Conservation (phyloP, 2,888 invertebrate species). For the Phyllotreta cruciferae region DNA sequence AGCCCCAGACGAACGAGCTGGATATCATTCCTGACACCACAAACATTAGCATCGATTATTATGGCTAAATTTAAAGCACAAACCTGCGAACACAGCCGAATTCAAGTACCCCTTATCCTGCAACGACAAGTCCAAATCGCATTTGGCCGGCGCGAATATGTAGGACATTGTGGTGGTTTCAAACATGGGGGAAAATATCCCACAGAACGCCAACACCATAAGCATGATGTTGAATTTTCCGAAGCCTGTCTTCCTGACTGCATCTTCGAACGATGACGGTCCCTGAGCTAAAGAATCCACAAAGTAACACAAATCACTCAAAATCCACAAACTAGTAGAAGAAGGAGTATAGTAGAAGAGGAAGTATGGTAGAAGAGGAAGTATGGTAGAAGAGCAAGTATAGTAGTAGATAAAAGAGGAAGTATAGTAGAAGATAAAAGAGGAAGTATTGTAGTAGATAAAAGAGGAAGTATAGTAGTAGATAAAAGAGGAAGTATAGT, state of each 20-base stretch:
- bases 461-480: no score
- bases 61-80: slow-evolving; percentile 15
- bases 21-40: slow-evolving; percentile 7
- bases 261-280: slow-evolving; percentile 71
- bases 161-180: slow-evolving; percentile 77
- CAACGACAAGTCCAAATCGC: slow-evolving; percentile 72
- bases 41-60: background rate
- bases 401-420: no score
- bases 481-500: no score
- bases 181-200: slow-evolving; percentile 71
- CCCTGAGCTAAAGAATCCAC: background rate
- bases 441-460: no score
- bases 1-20: slow-evolving; percentile 12
- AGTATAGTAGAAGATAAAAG: no score
- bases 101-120: slow-evolving; percentile 75
- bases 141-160: slow-evolving; percentile 76
- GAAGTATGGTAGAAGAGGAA: no score
- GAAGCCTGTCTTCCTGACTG: slow-evolving; percentile 72
- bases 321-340: no score
- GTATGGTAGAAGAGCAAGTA: no score
- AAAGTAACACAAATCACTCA: no score
- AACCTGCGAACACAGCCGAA: slow-evolving; percentile 76
- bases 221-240: slow-evolving; percentile 72
- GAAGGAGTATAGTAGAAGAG: no score
- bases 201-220: slow-evolving; percentile 67